Base-by-base conservation (phyloP, 2,113 vertebrate species). In the Pterocles burchelli region DNA sequence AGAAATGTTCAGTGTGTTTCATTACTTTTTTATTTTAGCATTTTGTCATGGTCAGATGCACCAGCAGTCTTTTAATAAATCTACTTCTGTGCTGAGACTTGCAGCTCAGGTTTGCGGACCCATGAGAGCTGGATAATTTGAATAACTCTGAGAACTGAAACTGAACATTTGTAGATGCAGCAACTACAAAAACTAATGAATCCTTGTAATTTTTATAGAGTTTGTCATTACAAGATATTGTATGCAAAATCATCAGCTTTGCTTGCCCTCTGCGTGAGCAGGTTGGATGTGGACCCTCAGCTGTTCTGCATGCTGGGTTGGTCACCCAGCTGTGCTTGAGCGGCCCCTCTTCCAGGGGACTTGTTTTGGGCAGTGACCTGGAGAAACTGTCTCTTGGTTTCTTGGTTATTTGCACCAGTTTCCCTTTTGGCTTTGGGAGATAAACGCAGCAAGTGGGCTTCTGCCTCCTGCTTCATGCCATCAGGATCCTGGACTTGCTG, bases 131-230 rank as follows among this genome's bases (percentile, higher is more conserved):
- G 54, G 31, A 21, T 78, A 57, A 94, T 97, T 94, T 96, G 96
- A 94, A 78, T 96, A 94, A 85, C 16, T 78, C 88, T 79, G 96
- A 92, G 92, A 96, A 97, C 79, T 96, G 95, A 96, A 97, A 96
- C 88, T 46, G 52, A 81, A 21, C 54, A 24, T 90, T 75, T 49
- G 70, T 90, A 65, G 76, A 58, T 73, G 24, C 88, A 85, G 66
- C 38, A 88, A n/a, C 57, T 63, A 48, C 45, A 77, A 85, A 92
- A 78, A 54, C 31, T 34, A 14, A 26, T 24, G 26, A 54, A 54
- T 59, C 26, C 13, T 74, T 85, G 43, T 76, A 29, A 65, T 81
- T 75, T 85, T 72, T 45, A 43, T 66, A 87, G 33, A 33, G n/a
- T 94, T 87, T 16, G 18, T 85, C 90, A 68, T 83, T 73, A 54